Evolutionary conservation across 1,140 invertebrate genomes (phyloP), one percentile per base, ranked within the genome.

Genomic region (Augochlora pura): DNA sequence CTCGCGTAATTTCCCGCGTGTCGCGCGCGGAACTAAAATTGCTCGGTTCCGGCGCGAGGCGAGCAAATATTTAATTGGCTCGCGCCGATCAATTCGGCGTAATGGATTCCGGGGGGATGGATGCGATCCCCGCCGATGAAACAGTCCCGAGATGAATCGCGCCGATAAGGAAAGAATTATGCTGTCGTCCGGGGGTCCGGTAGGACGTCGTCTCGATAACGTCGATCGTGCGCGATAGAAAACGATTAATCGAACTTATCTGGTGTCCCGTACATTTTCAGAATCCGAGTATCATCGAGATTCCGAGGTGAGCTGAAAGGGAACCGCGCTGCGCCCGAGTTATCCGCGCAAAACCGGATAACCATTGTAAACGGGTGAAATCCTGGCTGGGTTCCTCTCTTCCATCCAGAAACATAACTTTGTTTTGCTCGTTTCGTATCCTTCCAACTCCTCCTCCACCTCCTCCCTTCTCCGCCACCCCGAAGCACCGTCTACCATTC

Each of bases 221-320:
- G 66, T 74, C 65, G 69, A 23, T 32, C 21, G 32, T 8, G 8
- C 49, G 18, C 25, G 42, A 49, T 52, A 21, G 60, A 79, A 32
- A 25, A 54, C 59, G 66, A 72, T 82, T 82, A 63, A 86, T 73
- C 39, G 39, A 72, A 74, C 67, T 78, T 80, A 80, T 81, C 77
- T 78, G 23, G 39, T 80, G 18, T 66, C 63, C 67, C 76, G 68
- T 87, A 71, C 79, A 32, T 82, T 89, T 90, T 73, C 87, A 90
- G 90, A 90, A 67, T 70, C 89, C 32, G 87, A 89, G 74, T 86
- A 79, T 52, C 83, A 73, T 66, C 80, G 70, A 49, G 86, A 89
- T 82, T 86, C 88, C 42, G 91, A 92, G 86, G 91, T 92, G 88
- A 92, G 90, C 84, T 72, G 60, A 85, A 54, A 80, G 42, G 42